phyloP scores from a whole-genome alignment of 2,797 vertebrate genomes.

The Pseudocheirus occidentalis region DNA sequence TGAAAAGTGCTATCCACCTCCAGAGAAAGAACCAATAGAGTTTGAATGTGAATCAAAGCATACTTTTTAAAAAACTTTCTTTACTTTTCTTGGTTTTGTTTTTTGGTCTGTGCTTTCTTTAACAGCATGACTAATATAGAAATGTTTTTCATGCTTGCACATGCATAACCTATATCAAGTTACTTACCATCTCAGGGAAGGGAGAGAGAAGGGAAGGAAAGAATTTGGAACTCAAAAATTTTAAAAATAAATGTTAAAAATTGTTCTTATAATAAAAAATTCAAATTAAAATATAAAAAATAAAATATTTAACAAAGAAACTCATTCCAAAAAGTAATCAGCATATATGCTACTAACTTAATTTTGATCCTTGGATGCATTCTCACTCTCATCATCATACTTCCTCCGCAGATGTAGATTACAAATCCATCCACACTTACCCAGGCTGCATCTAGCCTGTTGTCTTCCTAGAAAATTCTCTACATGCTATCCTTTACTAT shows the following conservation, averaged over 20 bases:
- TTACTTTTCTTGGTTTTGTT: background rate
- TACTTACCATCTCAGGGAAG: background rate
- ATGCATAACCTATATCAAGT: background rate
- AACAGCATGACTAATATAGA: background rate
- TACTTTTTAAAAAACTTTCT: background rate
- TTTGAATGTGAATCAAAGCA: background rate
- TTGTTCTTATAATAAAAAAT: background rate
- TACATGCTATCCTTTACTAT: background rate
- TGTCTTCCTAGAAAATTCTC: background rate
- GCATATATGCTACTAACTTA: background rate
- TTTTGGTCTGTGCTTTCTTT: background rate
- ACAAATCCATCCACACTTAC: background rate
- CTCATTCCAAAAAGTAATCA: conserved; percentile 52
- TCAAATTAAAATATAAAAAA: background rate
- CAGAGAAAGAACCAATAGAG: background rate
- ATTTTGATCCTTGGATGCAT: background rate
- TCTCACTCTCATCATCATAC: background rate
- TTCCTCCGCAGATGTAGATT: background rate
- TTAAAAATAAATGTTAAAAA: background rate
- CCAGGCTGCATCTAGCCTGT: background rate
- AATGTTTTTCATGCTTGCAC: background rate
- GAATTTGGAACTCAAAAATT: background rate
- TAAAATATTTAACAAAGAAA: background rate
- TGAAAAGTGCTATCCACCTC: background rate
- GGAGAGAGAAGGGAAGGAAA: background rate